Evolutionary conservation across 2,888 invertebrate genomes (phyloP).

Genomic region (Crioceris asparagi): DNA sequence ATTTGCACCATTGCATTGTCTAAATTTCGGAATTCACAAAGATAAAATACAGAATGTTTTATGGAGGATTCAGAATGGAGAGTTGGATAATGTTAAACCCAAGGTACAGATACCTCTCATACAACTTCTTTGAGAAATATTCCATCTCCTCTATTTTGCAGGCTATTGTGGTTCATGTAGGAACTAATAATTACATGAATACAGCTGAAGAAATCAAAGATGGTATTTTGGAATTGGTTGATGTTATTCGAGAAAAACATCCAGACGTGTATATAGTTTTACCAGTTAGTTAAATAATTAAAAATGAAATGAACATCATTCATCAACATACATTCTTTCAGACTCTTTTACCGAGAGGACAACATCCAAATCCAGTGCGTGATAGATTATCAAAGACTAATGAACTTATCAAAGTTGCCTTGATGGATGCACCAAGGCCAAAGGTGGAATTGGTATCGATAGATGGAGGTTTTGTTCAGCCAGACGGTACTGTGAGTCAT

Average conservation of each 20-base stretch:
- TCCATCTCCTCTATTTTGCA: no score
- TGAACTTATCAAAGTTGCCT: conserved; percentile 54
- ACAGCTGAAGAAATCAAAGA: conserved; percentile 71
- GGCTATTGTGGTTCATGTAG: conserved; percentile 78
- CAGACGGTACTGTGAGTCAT: conserved; percentile 69
- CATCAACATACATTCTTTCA: conserved; percentile 37
- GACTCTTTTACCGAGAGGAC: conserved; percentile 82
- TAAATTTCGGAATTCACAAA: conserved; percentile 83
- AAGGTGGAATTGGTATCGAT: conserved; percentile 70
- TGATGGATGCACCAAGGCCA: conserved; percentile 38
- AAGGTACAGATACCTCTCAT: no score
- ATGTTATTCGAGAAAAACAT: conserved; percentile 63
- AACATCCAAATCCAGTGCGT: conserved; percentile 70
- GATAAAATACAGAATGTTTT: conserved; percentile 82
- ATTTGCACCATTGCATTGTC: conserved; percentile 84
- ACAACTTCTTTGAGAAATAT: no score
- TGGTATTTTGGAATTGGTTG: conserved; percentile 69
- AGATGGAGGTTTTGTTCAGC: conserved; percentile 68
- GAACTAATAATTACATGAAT: conserved; percentile 78
- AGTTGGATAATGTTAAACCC: conserved; percentile 78
- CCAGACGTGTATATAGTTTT: conserved; percentile 73
- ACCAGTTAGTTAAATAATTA: conserved; percentile 56
- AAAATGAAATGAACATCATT: neutral
- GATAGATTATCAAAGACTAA: conserved; percentile 70
- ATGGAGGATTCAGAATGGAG: conserved; percentile 84